These are phyloP conservation scores for Metacarcinus magister DNA, from an alignment of 2,888 invertebrate genomes.

Conservation along the genomic window DNA sequence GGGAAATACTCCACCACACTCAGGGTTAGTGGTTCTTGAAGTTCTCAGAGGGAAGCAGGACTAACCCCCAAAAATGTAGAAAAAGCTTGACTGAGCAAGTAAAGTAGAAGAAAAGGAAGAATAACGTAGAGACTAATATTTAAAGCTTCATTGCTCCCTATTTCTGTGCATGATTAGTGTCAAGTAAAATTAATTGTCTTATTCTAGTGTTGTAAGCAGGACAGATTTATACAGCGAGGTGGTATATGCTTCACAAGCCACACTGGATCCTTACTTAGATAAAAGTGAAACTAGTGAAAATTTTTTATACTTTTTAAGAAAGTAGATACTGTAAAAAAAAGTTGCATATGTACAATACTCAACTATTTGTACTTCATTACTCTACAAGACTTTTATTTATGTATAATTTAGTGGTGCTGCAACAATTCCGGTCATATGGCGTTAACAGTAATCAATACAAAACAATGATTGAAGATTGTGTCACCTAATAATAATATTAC, in stretches of 20 bases:
- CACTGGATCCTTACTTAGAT: neutral
- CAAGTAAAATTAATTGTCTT: neutral
- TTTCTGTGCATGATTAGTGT: no score
- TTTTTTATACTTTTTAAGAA: neutral
- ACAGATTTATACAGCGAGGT: neutral
- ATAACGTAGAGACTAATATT: no score
- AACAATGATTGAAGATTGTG: neutral
- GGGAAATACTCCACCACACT: constrained; percentile 86
- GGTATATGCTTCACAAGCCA: neutral
- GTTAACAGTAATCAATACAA: neutral
- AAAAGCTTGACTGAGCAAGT: neutral
- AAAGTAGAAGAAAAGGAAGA: neutral
- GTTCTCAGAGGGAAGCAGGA: neutral
- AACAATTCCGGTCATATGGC: neutral
- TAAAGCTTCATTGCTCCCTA: no score
- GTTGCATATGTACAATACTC: neutral
- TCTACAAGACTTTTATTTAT: neutral
- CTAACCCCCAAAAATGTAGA: neutral
- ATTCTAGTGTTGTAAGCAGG: neutral
- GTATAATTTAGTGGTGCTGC: neutral
- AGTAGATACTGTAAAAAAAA: neutral
- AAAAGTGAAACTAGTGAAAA: neutral
- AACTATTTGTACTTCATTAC: neutral
- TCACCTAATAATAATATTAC: neutral
- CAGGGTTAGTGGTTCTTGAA: constrained; percentile 47